phyloP scores from a whole-genome alignment of 2,797 vertebrate genomes.

The Alectoris magna region DNA sequence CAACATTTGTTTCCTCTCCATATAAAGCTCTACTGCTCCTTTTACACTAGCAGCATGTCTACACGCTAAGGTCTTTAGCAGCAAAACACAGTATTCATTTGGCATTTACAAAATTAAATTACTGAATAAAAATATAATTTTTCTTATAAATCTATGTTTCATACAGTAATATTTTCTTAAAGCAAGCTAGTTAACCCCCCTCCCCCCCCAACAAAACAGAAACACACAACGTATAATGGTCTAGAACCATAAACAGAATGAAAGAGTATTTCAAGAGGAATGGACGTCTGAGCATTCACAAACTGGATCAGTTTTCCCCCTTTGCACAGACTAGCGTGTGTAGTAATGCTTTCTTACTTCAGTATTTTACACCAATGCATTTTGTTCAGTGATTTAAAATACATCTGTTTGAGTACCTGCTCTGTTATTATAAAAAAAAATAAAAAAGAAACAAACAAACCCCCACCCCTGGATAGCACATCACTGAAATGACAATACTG shows the following conservation, averaged over 20 bases:
- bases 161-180: constrained; percentile 85
- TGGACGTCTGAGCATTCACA: constrained; percentile 73
- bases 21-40: constrained; percentile 82
- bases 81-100: constrained; percentile 86
- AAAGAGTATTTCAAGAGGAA: constrained; percentile 76
- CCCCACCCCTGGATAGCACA: constrained; percentile 58
- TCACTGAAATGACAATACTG: constrained; percentile 91
- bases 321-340: constrained; percentile 75
- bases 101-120: constrained; percentile 90
- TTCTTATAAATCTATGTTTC: constrained; percentile 88
- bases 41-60: constrained; percentile 84
- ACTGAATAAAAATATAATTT: constrained; percentile 90
- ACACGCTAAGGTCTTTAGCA: constrained; percentile 85
- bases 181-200: constrained; percentile 80
- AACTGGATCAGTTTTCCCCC: constrained; percentile 65
- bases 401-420: constrained; percentile 77
- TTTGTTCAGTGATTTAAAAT: constrained; percentile 80
- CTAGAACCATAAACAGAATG: constrained; percentile 72
- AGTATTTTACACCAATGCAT: constrained; percentile 73
- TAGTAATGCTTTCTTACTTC: constrained; percentile 93
- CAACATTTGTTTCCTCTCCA: constrained; percentile 71
- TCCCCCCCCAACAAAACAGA: neutral
- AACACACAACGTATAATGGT: constrained; percentile 70
- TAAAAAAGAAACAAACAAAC: constrained; percentile 16
- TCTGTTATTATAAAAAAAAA: constrained; percentile 47